phyloP scores from a whole-genome alignment of 2,797 vertebrate species.

The Carduelis carduelis region DNA sequence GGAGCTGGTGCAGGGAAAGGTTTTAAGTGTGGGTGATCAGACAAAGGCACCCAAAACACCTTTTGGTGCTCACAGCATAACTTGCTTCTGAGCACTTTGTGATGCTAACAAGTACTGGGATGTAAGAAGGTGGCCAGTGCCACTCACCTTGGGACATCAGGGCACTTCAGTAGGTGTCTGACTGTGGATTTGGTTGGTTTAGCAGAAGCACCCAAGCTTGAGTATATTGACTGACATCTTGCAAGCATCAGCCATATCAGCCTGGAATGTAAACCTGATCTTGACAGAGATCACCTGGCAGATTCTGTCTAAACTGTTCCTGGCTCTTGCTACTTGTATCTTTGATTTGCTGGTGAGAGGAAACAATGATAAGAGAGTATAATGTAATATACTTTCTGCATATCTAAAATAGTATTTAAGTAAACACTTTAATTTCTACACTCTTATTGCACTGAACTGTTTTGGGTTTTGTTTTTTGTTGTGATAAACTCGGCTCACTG shows the following conservation, averaged over 20 bases:
- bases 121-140: neutral
- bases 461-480: slow-evolving; percentile 37
- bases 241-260: slow-evolving; percentile 27
- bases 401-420: slow-evolving; percentile 75
- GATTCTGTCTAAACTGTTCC: slow-evolving; percentile 46
- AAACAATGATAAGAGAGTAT: slow-evolving; percentile 66
- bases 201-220: neutral
- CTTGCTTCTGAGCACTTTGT: neutral
- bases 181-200: neutral
- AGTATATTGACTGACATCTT: neutral
- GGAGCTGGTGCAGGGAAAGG: slow-evolving; percentile 24
- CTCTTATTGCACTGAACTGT: slow-evolving; percentile 79
- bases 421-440: slow-evolving; percentile 74
- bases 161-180: neutral
- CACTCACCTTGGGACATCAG: neutral
- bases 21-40: neutral
- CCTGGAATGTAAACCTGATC: slow-evolving; percentile 16
- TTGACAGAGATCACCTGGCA: neutral
- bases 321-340: slow-evolving; percentile 25
- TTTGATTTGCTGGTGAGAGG: slow-evolving; percentile 39
- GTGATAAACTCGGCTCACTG: slow-evolving; percentile 67
- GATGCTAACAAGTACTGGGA: neutral
- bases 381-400: slow-evolving; percentile 70
- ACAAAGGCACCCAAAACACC: neutral
- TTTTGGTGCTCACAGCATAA: neutral